phyloP scores from a whole-genome alignment of 1,140 invertebrate genomes.

The Drosophila tristis region DNA sequence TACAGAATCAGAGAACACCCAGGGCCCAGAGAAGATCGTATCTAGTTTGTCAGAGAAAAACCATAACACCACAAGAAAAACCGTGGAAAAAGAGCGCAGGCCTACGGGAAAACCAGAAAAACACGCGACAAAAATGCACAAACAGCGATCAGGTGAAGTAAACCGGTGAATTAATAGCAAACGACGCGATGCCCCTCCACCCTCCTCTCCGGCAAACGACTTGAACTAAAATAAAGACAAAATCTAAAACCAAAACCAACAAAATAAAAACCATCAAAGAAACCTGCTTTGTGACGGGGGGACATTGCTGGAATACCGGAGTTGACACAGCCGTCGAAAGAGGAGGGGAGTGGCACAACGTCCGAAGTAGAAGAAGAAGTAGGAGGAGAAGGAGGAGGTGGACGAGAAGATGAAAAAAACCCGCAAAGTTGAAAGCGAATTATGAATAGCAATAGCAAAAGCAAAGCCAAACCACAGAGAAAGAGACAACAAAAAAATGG shows the following conservation, averaged over 20 bases:
- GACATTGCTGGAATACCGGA: constrained; percentile 73
- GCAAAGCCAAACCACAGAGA: constrained; percentile 29
- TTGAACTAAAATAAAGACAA: constrained; percentile 43
- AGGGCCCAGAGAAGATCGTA: constrained; percentile 33
- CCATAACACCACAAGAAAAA: constrained; percentile 11
- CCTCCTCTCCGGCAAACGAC: background rate
- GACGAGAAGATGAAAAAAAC: constrained; percentile 51
- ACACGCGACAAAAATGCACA: constrained; percentile 77
- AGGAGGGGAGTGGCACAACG: constrained; percentile 25
- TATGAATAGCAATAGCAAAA: constrained; percentile 53
- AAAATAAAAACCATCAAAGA: constrained; percentile 54
- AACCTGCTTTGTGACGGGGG: constrained; percentile 59
- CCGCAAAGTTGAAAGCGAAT: constrained; percentile 51
- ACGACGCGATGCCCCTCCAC: background rate
- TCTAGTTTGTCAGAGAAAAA: constrained; percentile 26
- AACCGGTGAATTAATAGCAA: constrained; percentile 71
- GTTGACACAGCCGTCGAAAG: constrained; percentile 37
- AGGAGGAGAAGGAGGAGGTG: constrained; percentile 2
- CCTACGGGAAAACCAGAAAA: constrained; percentile 57
- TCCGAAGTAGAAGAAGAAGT: background rate
- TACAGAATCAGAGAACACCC: constrained; percentile 19
- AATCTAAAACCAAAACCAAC: constrained; percentile 52
- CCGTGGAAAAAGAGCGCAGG: background rate
- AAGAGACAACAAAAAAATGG: constrained; percentile 51
- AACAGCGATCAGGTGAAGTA: constrained; percentile 69